Evolutionary conservation across 2,113 vertebrate species (phyloP), one percentile per base, ranked within the genome.

Genomic region (Natator depressus): DNA sequence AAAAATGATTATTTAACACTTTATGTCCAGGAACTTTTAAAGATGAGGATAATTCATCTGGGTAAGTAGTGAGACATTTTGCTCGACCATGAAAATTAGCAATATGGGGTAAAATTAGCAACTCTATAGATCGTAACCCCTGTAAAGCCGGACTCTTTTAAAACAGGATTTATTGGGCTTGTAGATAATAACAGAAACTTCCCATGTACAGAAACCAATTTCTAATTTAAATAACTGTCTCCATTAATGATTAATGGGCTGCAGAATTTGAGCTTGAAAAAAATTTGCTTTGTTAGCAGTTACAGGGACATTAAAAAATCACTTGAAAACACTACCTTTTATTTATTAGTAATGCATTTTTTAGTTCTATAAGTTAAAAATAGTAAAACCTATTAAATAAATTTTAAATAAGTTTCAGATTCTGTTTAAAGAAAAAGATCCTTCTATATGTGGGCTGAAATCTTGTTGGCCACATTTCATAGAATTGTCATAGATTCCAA

Each of bases 91-190:
- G 31, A 69, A 90, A 75, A 76, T 65, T 25, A 54, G 50, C 72
- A 42, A 88, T n/a, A 93, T 89, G 80, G 87, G 65, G 83, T 95
- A 92, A 96, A 95, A 91, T 51, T 27, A 84, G 55, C 57, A 85
- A 10, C 47, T 81, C 24, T 42, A 1, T 25, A 29, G 81, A n/a
- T 87, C 54, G 4, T 14, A 31, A 25, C 9, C 16, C 4, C 12
- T 49, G 46, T 50, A 12, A 42, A 78, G 38, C 16, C 79, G 49
- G 25, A 29, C 20, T 47, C 53, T 87, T 57, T 76, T 6, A 49
- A 83, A 91, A 87, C 29, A 49, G 12, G n/a, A 80, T n/a, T 76
- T 42, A 49, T 27, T 88, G 1, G 53, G 88, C 50, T 69, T 31
- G 12, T 79, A 54, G 17, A 13, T 25, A 72, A 13, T 5, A 75